Percentiles rank a stretch among this genome's conserved stretches.
Evolutionary conservation across 2,888 invertebrate species (phyloP).

Genomic region (Patella depressa): DNA sequence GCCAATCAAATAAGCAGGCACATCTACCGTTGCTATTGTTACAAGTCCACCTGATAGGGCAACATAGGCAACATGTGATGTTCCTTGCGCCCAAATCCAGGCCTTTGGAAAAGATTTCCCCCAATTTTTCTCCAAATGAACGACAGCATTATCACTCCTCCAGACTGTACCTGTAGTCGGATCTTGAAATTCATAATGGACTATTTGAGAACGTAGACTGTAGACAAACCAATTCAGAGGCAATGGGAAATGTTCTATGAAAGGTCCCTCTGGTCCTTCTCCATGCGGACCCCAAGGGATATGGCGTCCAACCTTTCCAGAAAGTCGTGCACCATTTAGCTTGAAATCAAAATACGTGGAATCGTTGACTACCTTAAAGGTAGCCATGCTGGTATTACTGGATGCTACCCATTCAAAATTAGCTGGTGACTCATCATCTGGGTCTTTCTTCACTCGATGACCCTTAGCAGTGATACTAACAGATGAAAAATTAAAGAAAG

Average conservation of each 20-base stretch:
- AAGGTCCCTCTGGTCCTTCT: constrained; percentile 51
- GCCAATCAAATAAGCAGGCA: constrained; percentile 52
- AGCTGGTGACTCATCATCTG: constrained; percentile 45
- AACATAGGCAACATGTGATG: constrained; percentile 31
- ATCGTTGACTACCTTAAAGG: constrained; percentile 39
- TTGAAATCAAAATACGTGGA: constrained; percentile 41
- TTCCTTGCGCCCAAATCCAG: constrained; percentile 60
- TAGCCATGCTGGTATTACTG: constrained; percentile 30
- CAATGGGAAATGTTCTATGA: constrained; percentile 49
- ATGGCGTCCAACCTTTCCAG: constrained; percentile 34
- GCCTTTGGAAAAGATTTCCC: constrained; percentile 56
- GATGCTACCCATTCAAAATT: constrained; percentile 45
- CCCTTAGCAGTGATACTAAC: constrained; percentile 45
- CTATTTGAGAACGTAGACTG: constrained; percentile 48
- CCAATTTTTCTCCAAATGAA: constrained; percentile 62
- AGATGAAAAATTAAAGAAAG: constrained; percentile 29
- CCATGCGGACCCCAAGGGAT: constrained; percentile 49
- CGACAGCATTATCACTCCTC: constrained; percentile 35
- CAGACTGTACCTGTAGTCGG: constrained; percentile 23
- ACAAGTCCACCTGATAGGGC: constrained; percentile 55
- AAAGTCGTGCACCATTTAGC: constrained; percentile 37
- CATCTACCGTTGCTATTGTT: constrained; percentile 33
- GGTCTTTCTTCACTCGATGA: constrained; percentile 42
- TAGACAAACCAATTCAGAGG: constrained; percentile 63
- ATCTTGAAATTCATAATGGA: constrained; percentile 40